These are phyloP conservation scores for Sialia sialis DNA, from an alignment of 2,113 vertebrate genomes.

Conservation along the genomic window DNA sequence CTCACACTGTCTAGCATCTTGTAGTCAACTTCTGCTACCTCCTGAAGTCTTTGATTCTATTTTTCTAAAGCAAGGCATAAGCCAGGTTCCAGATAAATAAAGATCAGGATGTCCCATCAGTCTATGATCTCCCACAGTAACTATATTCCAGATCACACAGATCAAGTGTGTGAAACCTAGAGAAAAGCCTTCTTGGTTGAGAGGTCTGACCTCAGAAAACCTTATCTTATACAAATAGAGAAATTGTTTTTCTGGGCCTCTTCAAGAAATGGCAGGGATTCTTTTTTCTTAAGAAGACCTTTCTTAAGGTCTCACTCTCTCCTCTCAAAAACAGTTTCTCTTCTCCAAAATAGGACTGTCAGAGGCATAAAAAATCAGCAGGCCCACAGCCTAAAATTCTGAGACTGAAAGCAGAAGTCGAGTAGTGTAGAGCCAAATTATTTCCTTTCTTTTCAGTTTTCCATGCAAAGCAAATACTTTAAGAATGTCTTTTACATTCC, in stretches of 20 bases:
- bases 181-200: background rate
- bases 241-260: background rate
- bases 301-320: background rate
- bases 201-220: background rate
- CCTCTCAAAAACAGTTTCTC: background rate
- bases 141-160: background rate
- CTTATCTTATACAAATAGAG: background rate
- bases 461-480: conserved; percentile 1
- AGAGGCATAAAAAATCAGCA: background rate
- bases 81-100: background rate
- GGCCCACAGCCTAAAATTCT: background rate
- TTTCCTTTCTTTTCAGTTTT: background rate
- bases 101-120: background rate
- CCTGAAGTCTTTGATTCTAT: background rate
- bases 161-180: background rate
- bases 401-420: background rate
- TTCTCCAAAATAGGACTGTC: background rate
- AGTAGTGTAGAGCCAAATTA: background rate
- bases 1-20: background rate
- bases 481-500: background rate
- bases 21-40: background rate
- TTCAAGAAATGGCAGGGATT: background rate
- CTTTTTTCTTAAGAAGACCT: background rate
- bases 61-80: background rate
- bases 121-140: background rate